Evolutionary conservation across 2,797 vertebrate species (phyloP), one percentile per base, ranked within the genome.

Genomic region (Prunella strophiata): DNA sequence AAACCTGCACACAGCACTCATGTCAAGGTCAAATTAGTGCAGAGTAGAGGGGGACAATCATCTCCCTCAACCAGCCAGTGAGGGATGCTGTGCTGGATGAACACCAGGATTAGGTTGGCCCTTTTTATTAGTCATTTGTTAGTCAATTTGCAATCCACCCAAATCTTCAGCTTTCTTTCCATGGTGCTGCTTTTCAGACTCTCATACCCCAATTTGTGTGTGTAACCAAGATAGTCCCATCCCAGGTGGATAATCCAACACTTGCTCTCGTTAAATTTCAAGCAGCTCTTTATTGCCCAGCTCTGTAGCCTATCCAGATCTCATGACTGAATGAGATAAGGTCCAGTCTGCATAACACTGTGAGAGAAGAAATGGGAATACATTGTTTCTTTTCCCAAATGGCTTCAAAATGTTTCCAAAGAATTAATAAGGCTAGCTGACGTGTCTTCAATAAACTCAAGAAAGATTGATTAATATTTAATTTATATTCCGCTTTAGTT

Each of bases 201-300:
- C 15, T 50, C 0, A 0, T 40, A 13, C 7, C 5, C n/a, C 2
- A 26, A 10, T 27, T 65, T 65, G 3, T 34, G 3, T 19, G 17
- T 16, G 9, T 9, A 70, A 51, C 13, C 32, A 51, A 23, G 36
- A n/a, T 38, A 58, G 40, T 16, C 20, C 20, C 9, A 40, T 43
- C 9, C 25, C 25, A 58, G 21, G 20, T 45, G 29, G 38, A 30
- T 23, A 71, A 40, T 47, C 9, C 43, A 57, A 9, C 17, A 16
- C 14, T 26, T 51, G 4, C 5, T 58, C 9, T 58, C 0, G 0
- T 40, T 30, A 65, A 45, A 63, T 52, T n/a, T 68, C 47, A 22
- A 15, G 5, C 0, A 3, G 5, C 7, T 32, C 16, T 23, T 51
- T 36, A 63, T 22, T 55, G 2, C 4, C 18, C 14, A 51, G 7